Evolutionary conservation across 2,888 invertebrate genomes (phyloP), one percentile per base, ranked within the genome.

Genomic region (Vannuccia rotundouncinata): DNA sequence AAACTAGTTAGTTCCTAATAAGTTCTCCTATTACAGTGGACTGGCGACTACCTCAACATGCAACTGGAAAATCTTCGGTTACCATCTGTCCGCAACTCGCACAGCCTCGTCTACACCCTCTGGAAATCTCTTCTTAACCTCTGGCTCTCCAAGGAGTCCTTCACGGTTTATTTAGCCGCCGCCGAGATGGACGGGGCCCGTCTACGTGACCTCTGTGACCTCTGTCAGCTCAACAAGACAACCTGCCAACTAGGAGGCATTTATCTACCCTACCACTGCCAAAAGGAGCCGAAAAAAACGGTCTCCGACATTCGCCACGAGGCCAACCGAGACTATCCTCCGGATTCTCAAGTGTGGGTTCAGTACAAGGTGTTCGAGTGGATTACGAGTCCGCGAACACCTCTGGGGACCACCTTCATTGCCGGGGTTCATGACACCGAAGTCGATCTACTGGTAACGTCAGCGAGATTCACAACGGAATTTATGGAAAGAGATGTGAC

Each of bases 111-210:
- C 30, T 85, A 86, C 82, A 82, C 81, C 31, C 82, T 86, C n/a
- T 87, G 86, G 86, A 84, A 84, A 81, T 85, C 85, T 31, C 81
- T 86, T 17, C 83, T 87, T 2, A 80, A 84, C 81, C 81, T 82
- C 45, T 86, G 86, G 85, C 84, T 86, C 66, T 81, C 83, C 1
- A 82, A 84, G 77, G 79, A 83, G 1, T 81, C 82, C 17, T 82
- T 83, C 77, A 83, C 82, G 66, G 84, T 86, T 5, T 85, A 83
- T 82, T 82, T 87, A n/a, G 85, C 84, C 29, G 84, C 86, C 1
- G 84, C 85, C 22, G 82, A 82, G 29, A 83, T 87, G n/a, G 87
- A 87, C 82, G 77, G 81, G 0, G 82, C 82, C 29, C 83, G 86
- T 25, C 83, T 86, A 17, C 79, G 81, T 27, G 85, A 86, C 79